Evolutionary conservation across 2,113 vertebrate genomes (phyloP), one percentile per base, ranked within the genome.

Genomic region (Mesembrinibis cayennensis): DNA sequence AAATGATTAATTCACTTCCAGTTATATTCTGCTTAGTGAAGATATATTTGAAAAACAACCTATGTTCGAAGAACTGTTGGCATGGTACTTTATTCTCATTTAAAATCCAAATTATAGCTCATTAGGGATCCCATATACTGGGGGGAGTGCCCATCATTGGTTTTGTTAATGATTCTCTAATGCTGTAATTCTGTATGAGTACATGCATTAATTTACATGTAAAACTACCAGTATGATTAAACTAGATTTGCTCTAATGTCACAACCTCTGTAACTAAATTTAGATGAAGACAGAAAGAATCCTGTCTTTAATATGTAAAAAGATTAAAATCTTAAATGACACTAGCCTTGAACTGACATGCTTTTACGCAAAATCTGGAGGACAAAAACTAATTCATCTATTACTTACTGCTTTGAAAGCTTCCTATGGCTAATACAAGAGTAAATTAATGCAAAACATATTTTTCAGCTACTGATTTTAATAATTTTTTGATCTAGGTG

Each of bases 141-240:
- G 9, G 34, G 95, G 82, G 80, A 97, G 89, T 94, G 66, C 86
- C 82, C 55, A 65, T 94, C 67, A 82, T 56, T 94, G 86, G n/a
- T 92, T 97, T 97, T 95, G 67, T 92, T 96, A 96, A 97, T 89
- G 73, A 94, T 86, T 74, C 82, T 71, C 63, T 90, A 87, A 87
- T 77, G 59, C 59, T 87, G 63, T 96, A 92, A 95, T 90, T 93
- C 82, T 74, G 38, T 93, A 59, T 87, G 69, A 89, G 63, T 78
- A 91, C 63, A 70, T 82, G 82, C 78, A 96, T 90, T 95, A 81
- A 95, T 97, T 90, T 95, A 84, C 77, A 89, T 89, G 82, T 87
- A 95, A 95, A 97, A 92, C 69, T 84, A 95, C 55, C 59, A 42
- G 13, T 55, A 71, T 78, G 59, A 89, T 88, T 96, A 86, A 92